These are phyloP conservation scores for Sinonovacula constricta DNA, from an alignment of 1,140 invertebrate genomes.

Conservation along the genomic window DNA sequence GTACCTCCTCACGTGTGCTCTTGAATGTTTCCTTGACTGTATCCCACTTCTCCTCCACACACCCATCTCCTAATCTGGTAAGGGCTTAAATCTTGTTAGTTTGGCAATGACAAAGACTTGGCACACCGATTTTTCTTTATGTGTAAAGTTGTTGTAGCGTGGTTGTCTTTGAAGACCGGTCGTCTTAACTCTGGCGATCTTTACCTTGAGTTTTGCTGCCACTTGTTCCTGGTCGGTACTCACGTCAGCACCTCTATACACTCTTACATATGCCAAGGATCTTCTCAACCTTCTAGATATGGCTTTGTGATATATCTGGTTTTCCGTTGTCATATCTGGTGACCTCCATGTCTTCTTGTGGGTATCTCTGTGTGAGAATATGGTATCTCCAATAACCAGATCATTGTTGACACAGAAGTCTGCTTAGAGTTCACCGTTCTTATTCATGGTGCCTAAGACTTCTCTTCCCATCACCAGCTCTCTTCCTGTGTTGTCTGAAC, in stretches of 20 bases:
- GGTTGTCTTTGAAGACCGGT: neutral
- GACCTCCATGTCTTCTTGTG: slow-evolving; percentile 51
- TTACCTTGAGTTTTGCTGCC: slow-evolving; percentile 35
- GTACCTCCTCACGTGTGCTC: neutral
- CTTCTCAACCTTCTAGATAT: slow-evolving; percentile 42
- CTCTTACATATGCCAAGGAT: slow-evolving; percentile 21
- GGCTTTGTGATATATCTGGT: slow-evolving; percentile 49
- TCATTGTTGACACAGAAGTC: slow-evolving; percentile 18
- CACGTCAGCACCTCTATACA: slow-evolving; percentile 56
- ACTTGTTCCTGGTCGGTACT: slow-evolving; percentile 54
- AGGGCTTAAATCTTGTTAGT: too few species aligned
- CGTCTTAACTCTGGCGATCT: neutral
- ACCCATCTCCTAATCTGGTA: slow-evolving; percentile 10
- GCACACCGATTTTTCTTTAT: neutral
- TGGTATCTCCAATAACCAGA: slow-evolving; percentile 83
- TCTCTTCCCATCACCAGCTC: slow-evolving; percentile 54
- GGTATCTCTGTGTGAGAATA: slow-evolving; percentile 83
- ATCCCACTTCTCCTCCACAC: slow-evolving; percentile 1
- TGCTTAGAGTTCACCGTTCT: slow-evolving; percentile 36
- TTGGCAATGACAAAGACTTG: too few species aligned
- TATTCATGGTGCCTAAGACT: slow-evolving; percentile 42
- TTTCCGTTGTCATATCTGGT: slow-evolving; percentile 12
- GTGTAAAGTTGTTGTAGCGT: neutral
- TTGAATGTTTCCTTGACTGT: neutral
- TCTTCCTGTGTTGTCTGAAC: slow-evolving; percentile 45